Evolutionary conservation across 2,113 vertebrate genomes (phyloP), one percentile per base, ranked within the genome.

Genomic region (Aleadryas rufinucha): DNA sequence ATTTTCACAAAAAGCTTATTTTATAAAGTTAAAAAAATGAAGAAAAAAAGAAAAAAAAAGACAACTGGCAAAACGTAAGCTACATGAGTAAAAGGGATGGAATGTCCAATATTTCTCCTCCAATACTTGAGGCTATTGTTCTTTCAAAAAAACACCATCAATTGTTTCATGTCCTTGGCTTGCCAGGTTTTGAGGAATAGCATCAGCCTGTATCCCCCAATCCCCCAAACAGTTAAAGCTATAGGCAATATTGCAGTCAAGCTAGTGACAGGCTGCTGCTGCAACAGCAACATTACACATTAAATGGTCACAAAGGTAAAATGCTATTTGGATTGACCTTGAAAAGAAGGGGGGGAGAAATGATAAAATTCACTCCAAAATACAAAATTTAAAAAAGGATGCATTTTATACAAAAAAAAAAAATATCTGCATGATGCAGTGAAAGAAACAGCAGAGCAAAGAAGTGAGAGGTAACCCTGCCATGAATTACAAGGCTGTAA

Each of bases 281-380:
- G 96, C 95, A 97, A 95, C 87, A 94, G 95, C 89, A 93, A 95
- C 96, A 97, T 96, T 97, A 97, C 95, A 96, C 96, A 97, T 98
- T 98, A 98, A 98, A 98, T 37, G 97, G 97, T 98, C 98, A 98
- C 98, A 97, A 97, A 98, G 98, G 98, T 98, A 98, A 98, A 98
- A 98, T 87, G 92, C 96, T 97, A 98, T 97, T 97, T 96, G 96
- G 95, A 95, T 98, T 94, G 98, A 99, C 98, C 99, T 99, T 99
- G 99, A 98, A 97, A 97, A 87, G 95, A 70, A 87, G 8, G 4
- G 10, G 20, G 12, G 3, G 22, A 84, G 35, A 69, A 74, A 23
- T 37, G 1, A 60, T 13, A 83, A 82, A 87, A 85, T 80, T 33
- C 30, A 33, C 1, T 18, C 47, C 52, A 60, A 87, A 89, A 84